Percentiles rank a stretch among this genome's conserved stretches.
These are phyloP conservation scores for Nematolebias whitei DNA, from an alignment of 2,113 vertebrate genomes.

Conservation along the genomic window DNA sequence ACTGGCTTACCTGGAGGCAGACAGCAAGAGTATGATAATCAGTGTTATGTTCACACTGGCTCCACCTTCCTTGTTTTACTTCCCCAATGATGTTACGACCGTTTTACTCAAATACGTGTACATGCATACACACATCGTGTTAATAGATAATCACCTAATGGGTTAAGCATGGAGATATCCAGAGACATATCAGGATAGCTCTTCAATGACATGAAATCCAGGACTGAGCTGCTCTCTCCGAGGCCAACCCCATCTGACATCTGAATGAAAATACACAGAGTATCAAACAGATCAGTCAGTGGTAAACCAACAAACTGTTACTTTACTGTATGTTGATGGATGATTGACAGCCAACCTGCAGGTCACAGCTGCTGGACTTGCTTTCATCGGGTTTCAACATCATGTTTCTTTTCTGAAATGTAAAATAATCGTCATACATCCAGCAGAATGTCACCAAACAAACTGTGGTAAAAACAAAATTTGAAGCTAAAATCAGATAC, in stretches of 20 bases:
- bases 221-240: slow-evolving; percentile 84
- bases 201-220: slow-evolving; percentile 94
- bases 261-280: slow-evolving; percentile 66
- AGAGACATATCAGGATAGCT: slow-evolving; percentile 91
- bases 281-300: neutral
- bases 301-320: too few relatives aligned
- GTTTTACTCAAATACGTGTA: neutral
- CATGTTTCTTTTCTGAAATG: slow-evolving; percentile 88
- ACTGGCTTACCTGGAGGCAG: slow-evolving; percentile 83
- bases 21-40: neutral
- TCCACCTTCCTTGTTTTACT: neutral
- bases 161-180: slow-evolving; percentile 91
- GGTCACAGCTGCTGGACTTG: slow-evolving; percentile 83
- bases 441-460: neutral
- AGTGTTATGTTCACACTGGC: neutral
- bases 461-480: neutral
- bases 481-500: neutral
- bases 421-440: slow-evolving; percentile 12
- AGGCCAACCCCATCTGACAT: slow-evolving; percentile 80
- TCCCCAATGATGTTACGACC: neutral
- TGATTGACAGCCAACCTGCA: slow-evolving; percentile 69
- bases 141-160: slow-evolving; percentile 83
- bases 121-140: neutral
- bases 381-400: slow-evolving; percentile 84
- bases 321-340: too few relatives aligned